phyloP scores from a whole-genome alignment of 2,797 vertebrate genomes.

The Anolis apletophallus region DNA sequence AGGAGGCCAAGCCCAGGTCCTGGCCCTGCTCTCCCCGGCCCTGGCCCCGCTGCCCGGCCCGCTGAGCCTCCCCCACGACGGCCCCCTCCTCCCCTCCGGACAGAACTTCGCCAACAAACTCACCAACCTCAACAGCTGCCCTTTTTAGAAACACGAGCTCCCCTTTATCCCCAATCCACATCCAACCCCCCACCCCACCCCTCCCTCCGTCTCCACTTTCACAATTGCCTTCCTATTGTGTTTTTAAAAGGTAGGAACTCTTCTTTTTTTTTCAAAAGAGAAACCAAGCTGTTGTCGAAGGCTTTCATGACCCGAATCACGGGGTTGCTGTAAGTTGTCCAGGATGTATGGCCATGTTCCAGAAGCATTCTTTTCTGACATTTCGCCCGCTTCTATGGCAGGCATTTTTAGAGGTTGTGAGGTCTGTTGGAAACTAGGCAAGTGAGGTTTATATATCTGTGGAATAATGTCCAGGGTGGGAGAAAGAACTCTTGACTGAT shows the following conservation, averaged over 20 bases:
- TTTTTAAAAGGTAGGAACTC: conserved; percentile 85
- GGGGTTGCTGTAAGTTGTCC: conserved; percentile 52
- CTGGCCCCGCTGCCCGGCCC: conserved; percentile 90
- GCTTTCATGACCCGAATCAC: too few relatives aligned
- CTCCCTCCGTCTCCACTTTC: background rate
- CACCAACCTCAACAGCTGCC: conserved; percentile 89
- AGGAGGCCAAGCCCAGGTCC: conserved; percentile 89
- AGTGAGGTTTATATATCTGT: too few relatives aligned
- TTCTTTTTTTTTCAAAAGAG: conserved; percentile 71
- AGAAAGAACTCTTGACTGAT: too few relatives aligned
- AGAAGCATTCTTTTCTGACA: too few relatives aligned
- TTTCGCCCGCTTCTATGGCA: too few relatives aligned
- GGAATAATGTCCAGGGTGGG: too few relatives aligned
- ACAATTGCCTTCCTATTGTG: conserved; percentile 69
- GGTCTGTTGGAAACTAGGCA: too few relatives aligned
- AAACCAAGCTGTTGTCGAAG: too few relatives aligned
- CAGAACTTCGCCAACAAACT: conserved; percentile 90
- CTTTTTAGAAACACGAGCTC: conserved; percentile 79
- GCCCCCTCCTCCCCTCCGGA: conserved; percentile 83
- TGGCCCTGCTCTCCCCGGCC: conserved; percentile 92
- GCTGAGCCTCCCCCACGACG: conserved; percentile 91
- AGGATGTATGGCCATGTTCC: too few relatives aligned
- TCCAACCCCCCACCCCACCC: background rate
- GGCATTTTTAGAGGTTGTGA: too few relatives aligned
- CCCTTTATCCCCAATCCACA: background rate